Evolutionary conservation across 2,113 vertebrate genomes (phyloP), one percentile per base, ranked within the genome.

Genomic region (Hippocampus mohnikei): DNA sequence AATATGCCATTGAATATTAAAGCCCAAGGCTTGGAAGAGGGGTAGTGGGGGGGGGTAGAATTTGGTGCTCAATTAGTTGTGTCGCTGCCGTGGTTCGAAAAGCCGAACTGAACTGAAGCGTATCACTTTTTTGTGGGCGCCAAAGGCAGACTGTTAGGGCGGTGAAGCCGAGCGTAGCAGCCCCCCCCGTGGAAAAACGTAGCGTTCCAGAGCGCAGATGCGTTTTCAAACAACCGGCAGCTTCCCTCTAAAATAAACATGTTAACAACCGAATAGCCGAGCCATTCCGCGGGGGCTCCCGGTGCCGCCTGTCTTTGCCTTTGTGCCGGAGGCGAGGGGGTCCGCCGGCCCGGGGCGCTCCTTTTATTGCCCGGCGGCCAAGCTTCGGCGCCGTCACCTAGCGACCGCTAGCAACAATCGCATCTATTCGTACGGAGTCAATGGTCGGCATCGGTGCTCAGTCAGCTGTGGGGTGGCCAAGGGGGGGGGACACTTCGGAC

Each of bases 1-100:
- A 78, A 83, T 86, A 84, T 88, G 87, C 84, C 88, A 86, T 88
- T 92, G 79, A 85, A 85, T 90, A 91, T 90, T 90, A 89, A 87
- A 81, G 84, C 86, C 81, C 42, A 40, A 33, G 82, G 83, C 77
- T 77, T 72, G 46, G 72, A 67, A 44, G 18, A 44, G 18, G 66
- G 69, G 70, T 73, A 3, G 52, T 50, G 48, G 52, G 8, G 42
- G 42, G 42, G 27, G 1, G 48, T 52, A 8, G 7, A 21, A 20
- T 52, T 46, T 16, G 44, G 44, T 46, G 3, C 44, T 46, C 44
- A 46, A 3, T 16, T 15, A 16, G 44, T 4, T 46, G 44, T 37
- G 5, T 37, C 5, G 33, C 33, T 55, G 8, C 21, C 52, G 23
- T 1, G 2, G n/a, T 55, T n/a, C 1, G 11, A 23, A 55, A 23